Evolutionary conservation across 2,888 invertebrate species (phyloP).

Genomic region (Drosophila recens): DNA sequence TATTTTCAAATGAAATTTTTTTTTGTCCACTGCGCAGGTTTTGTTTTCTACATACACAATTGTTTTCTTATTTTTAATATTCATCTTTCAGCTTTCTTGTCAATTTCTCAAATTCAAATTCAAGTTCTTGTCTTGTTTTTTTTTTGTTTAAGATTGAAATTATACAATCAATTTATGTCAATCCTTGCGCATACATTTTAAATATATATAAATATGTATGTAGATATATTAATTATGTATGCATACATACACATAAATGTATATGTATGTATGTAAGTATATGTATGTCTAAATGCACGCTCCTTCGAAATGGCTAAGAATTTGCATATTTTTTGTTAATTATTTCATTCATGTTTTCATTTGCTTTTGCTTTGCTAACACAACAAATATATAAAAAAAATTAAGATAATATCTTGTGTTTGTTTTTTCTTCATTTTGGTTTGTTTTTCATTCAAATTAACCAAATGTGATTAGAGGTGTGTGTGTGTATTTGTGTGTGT

Average conservation of each 20-base stretch:
- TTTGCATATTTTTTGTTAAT: constrained; percentile 44
- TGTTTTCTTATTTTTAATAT: constrained; percentile 9
- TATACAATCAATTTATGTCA: constrained; percentile 26
- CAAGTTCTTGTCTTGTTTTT: constrained; percentile 6
- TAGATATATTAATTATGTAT: constrained; percentile 12
- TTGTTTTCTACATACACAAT: constrained; percentile 4
- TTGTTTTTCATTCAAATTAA: constrained; percentile 53
- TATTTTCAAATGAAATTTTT: constrained; percentile 25
- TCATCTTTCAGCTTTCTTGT: background rate
- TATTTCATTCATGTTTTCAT: constrained; percentile 25
- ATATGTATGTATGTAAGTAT: constrained; percentile 25
- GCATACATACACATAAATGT: constrained; percentile 7
- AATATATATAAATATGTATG: constrained; percentile 13
- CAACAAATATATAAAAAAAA: constrained; percentile 58
- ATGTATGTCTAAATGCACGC: constrained; percentile 74
- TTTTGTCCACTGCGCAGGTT: constrained; percentile 36
- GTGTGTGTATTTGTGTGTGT: constrained; percentile 37
- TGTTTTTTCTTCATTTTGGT: constrained; percentile 20
- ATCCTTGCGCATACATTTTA: constrained; percentile 27
- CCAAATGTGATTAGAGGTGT: constrained; percentile 49
- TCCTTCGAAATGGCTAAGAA: constrained; percentile 79
- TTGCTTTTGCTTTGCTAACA: constrained; percentile 47
- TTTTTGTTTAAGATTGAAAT: constrained; percentile 13
- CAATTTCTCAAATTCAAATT: constrained; percentile 1
- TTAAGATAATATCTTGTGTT: constrained; percentile 33